Evolutionary conservation across 1,140 invertebrate genomes (phyloP), one percentile per base, ranked within the genome.

Genomic region (Drosophila mauritiana): DNA sequence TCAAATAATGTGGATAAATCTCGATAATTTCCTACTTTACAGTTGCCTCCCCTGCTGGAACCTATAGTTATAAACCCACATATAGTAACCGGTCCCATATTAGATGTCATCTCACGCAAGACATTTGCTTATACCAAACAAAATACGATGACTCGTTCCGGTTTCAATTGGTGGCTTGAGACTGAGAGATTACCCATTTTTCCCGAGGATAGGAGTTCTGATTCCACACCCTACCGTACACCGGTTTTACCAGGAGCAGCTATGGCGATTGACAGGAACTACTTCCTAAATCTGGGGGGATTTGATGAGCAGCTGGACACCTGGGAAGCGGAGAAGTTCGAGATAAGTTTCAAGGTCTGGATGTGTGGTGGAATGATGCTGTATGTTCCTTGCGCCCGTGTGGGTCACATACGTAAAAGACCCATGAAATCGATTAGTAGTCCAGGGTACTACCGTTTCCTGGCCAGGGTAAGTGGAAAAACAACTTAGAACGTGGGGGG

Each of bases 271-370:
- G 96, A 96, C 70, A 92, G 95, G 1, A 94, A 96, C 57, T 98
- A 97, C 86, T 99, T 99, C 92, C 99, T 98, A 96, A 97, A 99
- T 92, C 93, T 99, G 61, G 98, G 98, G 8, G 97, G 97, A 2
- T 99, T 99, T 89, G 98, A 99, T 93, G 95, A 95, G 20, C 95
- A 95, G 17, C 95, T 99, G 85, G 97, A 96, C 72, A 96, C 95
- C 93, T 99, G 98, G 98, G 98, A 98, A 22, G 98, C 98, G 13
- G 98, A 99, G 92, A 98, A 99, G 84, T 96, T 99, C 56, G 98
- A 99, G 93, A 94, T 99, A 48, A 98, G 98, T 51, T 99, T 99
- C 79, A 97, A 99, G 93, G 97, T 98, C 43, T 97, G 96, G 96
- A 96, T 96, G 90, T 96, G 96, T 75, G 98, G 94, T 93, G 99